A percentile compares a stretch with the other conserved stretches of the same genome.
phyloP scores from a whole-genome alignment of 2,113 vertebrate genomes.

The Ceratotherium simum region DNA sequence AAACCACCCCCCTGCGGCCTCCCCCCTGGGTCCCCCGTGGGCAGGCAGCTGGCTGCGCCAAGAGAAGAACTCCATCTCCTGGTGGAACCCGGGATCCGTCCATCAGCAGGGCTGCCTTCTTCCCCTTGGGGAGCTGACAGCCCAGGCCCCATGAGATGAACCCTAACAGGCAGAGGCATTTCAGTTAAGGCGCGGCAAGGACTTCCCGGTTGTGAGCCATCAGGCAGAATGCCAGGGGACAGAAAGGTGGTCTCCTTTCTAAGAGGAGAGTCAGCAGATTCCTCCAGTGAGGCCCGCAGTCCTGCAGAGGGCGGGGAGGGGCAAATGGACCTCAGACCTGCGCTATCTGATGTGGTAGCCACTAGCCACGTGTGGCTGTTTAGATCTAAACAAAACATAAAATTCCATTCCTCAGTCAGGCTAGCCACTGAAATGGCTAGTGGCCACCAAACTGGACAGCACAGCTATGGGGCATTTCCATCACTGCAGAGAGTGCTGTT shows the following conservation, averaged over 20 bases:
- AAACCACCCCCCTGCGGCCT: background rate
- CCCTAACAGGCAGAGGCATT: background rate
- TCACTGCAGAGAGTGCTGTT: background rate
- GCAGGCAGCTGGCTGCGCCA: background rate
- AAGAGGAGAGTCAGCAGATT: background rate
- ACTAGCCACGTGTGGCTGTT: background rate
- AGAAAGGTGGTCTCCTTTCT: background rate
- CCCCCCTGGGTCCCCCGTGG: background rate
- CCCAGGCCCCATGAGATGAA: accelerated
- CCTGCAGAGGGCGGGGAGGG: too few relatives aligned
- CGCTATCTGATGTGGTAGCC: accelerated
- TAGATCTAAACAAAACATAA: background rate
- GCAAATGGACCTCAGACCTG: background rate
- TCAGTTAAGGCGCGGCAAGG: background rate
- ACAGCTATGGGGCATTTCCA: background rate
- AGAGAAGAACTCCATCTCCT: background rate
- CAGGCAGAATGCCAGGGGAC: accelerated
- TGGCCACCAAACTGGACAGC: background rate
- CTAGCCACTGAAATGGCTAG: background rate
- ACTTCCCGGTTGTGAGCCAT: background rate
- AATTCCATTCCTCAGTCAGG: background rate
- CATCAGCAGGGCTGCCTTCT: background rate
- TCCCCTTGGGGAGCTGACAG: background rate
- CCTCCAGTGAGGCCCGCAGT: background rate
- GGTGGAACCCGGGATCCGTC: background rate